Percentiles rank a stretch among this genome's conserved stretches.
phyloP scores from a whole-genome alignment of 1,140 invertebrate species.

The Diabrotica virgifera region DNA sequence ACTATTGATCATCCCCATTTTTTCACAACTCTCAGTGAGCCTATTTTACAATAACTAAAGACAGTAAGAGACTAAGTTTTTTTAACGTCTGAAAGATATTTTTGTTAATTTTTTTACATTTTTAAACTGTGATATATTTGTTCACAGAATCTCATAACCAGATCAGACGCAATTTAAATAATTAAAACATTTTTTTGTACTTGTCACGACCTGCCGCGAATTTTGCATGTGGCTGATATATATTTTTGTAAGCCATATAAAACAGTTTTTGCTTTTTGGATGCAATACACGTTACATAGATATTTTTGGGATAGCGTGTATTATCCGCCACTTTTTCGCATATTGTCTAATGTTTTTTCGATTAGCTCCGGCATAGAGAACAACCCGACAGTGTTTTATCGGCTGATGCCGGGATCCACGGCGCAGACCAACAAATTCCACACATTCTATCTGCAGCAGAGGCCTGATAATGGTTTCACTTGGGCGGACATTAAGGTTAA shows the following conservation, averaged over 20 bases:
- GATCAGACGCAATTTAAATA: not conserved
- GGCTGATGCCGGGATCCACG: conserved; percentile 89
- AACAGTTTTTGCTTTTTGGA: conserved; percentile 41
- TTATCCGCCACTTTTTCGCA: not conserved
- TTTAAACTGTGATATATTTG: too few relatives aligned
- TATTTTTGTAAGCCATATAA: conserved; percentile 48
- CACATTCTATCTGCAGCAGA: conserved; percentile 92
- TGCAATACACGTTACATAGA: conserved; percentile 36
- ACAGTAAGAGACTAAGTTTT: too few relatives aligned
- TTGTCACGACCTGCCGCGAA: not conserved
- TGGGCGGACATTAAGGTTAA: conserved; percentile 96
- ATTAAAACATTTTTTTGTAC: not conserved
- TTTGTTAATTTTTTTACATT: not conserved
- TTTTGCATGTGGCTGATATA: conserved; percentile 47
- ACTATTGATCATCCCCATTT: too few relatives aligned
- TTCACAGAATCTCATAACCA: too few relatives aligned
- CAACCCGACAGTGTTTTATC: conserved; percentile 93
- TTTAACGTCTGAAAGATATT: not conserved
- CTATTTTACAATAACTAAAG: too few relatives aligned
- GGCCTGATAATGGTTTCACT: conserved; percentile 83
- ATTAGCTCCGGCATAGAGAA: conserved; percentile 91
- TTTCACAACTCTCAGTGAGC: too few relatives aligned
- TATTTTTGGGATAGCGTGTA: conserved; percentile 26
- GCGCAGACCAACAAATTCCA: conserved; percentile 94
- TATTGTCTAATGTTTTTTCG: conserved; percentile 34